Evolutionary conservation across 2,888 invertebrate genomes (phyloP).

Genomic region (Teleogryllus oceanicus): DNA sequence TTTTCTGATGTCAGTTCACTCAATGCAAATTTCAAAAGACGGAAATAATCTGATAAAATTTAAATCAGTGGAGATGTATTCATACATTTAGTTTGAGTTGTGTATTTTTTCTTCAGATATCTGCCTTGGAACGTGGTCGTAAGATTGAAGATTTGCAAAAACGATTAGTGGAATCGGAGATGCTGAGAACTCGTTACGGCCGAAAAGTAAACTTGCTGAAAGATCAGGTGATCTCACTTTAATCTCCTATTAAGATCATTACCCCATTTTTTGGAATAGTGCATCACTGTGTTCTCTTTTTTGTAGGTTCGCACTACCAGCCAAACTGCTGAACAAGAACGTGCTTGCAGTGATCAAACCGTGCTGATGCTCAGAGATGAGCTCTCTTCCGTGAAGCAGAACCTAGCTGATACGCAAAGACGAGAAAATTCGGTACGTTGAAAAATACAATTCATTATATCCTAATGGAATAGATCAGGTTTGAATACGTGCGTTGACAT

Average conservation of each 20-base stretch:
- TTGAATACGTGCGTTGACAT: too few species aligned
- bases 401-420: slow-evolving; percentile 68
- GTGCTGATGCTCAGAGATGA: slow-evolving; percentile 71
- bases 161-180: slow-evolving; percentile 75
- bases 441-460: too few species aligned
- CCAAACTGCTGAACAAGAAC: slow-evolving; percentile 66
- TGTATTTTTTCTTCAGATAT: slow-evolving; percentile 57
- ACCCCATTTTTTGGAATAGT: background rate
- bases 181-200: slow-evolving; percentile 69
- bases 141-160: slow-evolving; percentile 81
- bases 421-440: slow-evolving; percentile 63
- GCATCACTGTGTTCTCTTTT: background rate
- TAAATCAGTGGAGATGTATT: too few species aligned
- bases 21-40: too few species aligned
- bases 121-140: slow-evolving; percentile 74
- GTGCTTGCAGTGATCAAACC: slow-evolving; percentile 67
- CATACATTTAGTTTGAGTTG: background rate
- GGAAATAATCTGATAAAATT: too few species aligned
- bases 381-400: slow-evolving; percentile 68
- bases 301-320: slow-evolving; percentile 56
- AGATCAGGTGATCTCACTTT: slow-evolving; percentile 54
- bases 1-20: too few species aligned
- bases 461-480: too few species aligned
- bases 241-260: background rate
- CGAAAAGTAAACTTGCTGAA: slow-evolving; percentile 68